Evolutionary conservation across 2,797 vertebrate species (phyloP).

Genomic region (Prionace glauca): DNA sequence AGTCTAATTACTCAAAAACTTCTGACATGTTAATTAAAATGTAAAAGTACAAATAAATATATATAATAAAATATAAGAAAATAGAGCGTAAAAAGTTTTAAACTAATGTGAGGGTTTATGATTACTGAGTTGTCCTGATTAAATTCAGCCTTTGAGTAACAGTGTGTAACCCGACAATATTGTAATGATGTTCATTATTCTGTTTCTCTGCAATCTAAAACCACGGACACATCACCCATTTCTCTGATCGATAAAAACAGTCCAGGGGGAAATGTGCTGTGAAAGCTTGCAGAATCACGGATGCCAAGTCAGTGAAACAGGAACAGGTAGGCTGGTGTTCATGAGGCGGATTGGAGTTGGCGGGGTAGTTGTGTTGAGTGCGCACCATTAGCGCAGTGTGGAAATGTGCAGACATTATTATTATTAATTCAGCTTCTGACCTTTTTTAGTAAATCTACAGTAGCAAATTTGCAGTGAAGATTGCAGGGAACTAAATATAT

Average conservation of each 20-base stretch:
- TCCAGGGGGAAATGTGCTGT: neutral
- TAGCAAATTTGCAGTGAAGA: neutral
- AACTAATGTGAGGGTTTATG: neutral
- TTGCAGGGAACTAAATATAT: no score
- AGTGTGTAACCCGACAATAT: neutral
- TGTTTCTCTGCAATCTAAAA: neutral
- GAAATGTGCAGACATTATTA: neutral
- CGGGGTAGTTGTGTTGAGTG: neutral
- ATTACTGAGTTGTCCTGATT: neutral
- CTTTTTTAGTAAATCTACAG: neutral
- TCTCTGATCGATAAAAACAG: neutral
- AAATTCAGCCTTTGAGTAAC: neutral
- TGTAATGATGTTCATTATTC: neutral
- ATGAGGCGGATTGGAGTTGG: neutral
- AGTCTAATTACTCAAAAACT: no score
- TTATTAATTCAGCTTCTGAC: no score
- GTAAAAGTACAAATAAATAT: neutral
- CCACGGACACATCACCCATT: neutral
- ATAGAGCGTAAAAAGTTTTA: neutral
- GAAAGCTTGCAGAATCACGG: neutral
- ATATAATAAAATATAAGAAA: neutral
- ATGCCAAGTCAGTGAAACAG: neutral
- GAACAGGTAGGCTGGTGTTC: neutral
- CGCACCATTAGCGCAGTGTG: neutral
- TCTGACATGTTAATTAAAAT: no score